phyloP scores from a whole-genome alignment of 2,888 invertebrate species.

The Mesorhabditis belari region DNA sequence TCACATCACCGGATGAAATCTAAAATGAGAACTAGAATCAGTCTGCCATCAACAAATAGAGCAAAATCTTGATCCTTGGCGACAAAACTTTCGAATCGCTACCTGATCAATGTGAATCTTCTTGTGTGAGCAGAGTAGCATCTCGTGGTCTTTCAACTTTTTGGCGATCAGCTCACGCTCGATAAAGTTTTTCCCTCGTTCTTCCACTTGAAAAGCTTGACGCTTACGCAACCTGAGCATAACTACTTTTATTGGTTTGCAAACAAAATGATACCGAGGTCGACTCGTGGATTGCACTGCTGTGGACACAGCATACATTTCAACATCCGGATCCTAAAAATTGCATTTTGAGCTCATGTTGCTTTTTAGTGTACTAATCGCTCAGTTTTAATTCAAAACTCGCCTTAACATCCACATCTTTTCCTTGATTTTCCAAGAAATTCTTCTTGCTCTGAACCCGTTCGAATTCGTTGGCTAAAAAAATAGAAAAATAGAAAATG shows the following conservation, averaged over 20 bases:
- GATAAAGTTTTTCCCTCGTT: constrained; percentile 4
- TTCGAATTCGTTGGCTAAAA: not conserved
- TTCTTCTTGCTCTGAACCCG: not conserved
- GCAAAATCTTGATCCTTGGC: too few relatives aligned
- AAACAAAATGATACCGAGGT: too few relatives aligned
- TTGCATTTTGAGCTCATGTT: too few relatives aligned
- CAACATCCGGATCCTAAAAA: not conserved
- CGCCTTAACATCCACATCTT: not conserved
- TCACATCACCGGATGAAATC: constrained; percentile 20
- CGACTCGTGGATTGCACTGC: too few relatives aligned
- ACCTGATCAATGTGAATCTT: constrained; percentile 35
- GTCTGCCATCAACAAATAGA: not conserved
- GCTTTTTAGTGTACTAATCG: too few relatives aligned
- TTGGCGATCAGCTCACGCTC: constrained; percentile 9
- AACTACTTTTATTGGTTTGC: not conserved
- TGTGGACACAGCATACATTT: not conserved
- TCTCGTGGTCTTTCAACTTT: constrained; percentile 10
- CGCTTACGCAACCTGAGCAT: too few relatives aligned
- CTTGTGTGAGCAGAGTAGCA: constrained; percentile 39
- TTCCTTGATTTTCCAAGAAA: not conserved
- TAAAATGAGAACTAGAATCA: not conserved
- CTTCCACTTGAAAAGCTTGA: not conserved
- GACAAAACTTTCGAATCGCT: too few relatives aligned
- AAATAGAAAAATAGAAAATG: not conserved
- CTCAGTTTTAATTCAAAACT: not conserved